Conservation (phyloP, 2,797 vertebrate genomes). For the Cynodonichthys magdalenae region DNA sequence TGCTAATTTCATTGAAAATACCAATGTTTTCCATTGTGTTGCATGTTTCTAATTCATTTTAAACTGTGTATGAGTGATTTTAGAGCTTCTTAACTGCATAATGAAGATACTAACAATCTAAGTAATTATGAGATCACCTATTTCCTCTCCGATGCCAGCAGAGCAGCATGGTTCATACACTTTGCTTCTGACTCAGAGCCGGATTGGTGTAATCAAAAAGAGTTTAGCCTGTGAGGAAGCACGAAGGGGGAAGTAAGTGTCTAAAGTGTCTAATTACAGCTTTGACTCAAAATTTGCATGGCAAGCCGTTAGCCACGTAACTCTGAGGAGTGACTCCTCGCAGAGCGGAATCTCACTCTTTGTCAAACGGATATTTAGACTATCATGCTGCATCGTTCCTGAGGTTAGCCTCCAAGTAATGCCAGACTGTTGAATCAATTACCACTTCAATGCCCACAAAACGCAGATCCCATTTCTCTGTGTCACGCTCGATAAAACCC, state of each 20-base stretch:
- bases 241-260: constrained; percentile 40
- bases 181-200: neutral
- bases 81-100: constrained; percentile 26
- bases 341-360: constrained; percentile 21
- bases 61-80: too few relatives aligned
- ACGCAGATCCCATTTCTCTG: constrained; percentile 75
- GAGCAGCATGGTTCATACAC: neutral
- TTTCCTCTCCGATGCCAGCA: constrained; percentile 15
- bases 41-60: too few relatives aligned
- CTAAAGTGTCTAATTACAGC: constrained; percentile 64
- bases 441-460: constrained; percentile 64
- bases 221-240: constrained; percentile 38
- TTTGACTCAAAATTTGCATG: constrained; percentile 56
- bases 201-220: constrained; percentile 47
- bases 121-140: too few relatives aligned
- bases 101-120: constrained; percentile 7
- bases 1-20: too few relatives aligned
- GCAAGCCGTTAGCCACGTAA: constrained; percentile 46
- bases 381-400: constrained; percentile 52
- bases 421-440: constrained; percentile 77
- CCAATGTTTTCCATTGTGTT: neutral
- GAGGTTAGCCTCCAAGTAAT: constrained; percentile 51
- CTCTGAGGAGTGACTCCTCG: constrained; percentile 40
- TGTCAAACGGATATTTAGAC: constrained; percentile 50
- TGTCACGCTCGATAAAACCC: constrained; percentile 78